Evolutionary conservation across 2,797 vertebrate species (phyloP).

Genomic region (Malacoctenus gilli): DNA sequence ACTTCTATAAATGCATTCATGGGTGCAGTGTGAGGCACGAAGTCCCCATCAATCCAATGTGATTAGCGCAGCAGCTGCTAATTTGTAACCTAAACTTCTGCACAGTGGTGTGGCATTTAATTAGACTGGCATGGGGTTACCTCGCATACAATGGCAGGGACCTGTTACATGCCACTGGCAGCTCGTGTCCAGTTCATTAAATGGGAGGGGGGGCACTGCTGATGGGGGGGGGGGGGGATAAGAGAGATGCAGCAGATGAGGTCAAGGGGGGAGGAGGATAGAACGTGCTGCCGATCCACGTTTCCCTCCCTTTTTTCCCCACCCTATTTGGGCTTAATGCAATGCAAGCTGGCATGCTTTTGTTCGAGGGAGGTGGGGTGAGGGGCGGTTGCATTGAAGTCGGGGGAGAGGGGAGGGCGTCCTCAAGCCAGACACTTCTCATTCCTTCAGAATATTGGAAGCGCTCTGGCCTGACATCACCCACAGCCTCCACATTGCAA

Average conservation of each 20-base stretch:
- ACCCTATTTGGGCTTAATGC: slow-evolving; percentile 44
- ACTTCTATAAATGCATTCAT: no score
- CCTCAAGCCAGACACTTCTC: slow-evolving; percentile 5
- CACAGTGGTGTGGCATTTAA: slow-evolving; percentile 30
- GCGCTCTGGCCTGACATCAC: no score
- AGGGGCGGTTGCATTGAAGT: no score
- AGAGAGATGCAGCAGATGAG: neutral
- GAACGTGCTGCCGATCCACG: slow-evolving; percentile 18
- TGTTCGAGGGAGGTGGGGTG: slow-evolving; percentile 44
- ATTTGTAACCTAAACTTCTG: slow-evolving; percentile 30
- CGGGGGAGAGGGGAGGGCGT: neutral
- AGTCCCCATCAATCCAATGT: slow-evolving; percentile 20
- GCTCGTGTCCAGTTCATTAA: slow-evolving; percentile 42
- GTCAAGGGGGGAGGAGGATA: slow-evolving; percentile 5
- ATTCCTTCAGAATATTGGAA: slow-evolving; percentile 13
- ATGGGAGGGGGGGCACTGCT: slow-evolving; percentile 22
- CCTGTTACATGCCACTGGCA: slow-evolving; percentile 47
- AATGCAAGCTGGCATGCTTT: slow-evolving; percentile 57
- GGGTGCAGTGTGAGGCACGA: slow-evolving; percentile 1
- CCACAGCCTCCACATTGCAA: no score
- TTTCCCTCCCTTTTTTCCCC: slow-evolving; percentile 42
- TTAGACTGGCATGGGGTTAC: slow-evolving; percentile 28
- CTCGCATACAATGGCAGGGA: slow-evolving; percentile 43
- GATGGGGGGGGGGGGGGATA: slow-evolving; percentile 19
- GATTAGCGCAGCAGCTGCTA: slow-evolving; percentile 14